These are phyloP conservation scores for Siniperca chuatsi DNA, from an alignment of 2,113 vertebrate genomes.

Conservation along the genomic window DNA sequence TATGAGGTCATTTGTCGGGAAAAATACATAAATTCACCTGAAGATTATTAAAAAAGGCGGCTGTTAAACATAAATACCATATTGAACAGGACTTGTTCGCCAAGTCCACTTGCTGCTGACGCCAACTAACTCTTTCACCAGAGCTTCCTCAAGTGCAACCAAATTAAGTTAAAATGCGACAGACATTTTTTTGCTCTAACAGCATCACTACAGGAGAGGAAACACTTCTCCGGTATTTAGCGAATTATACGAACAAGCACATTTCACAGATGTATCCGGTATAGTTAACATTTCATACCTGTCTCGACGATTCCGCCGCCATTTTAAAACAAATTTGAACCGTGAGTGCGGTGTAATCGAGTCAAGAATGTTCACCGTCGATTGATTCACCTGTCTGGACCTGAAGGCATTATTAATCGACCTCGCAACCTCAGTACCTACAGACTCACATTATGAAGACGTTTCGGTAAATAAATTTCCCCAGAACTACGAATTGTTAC, in stretches of 20 bases:
- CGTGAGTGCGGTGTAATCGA: slow-evolving; percentile 75
- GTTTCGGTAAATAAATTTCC: too few species aligned
- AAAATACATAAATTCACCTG: neutral
- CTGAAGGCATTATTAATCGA: slow-evolving; percentile 76
- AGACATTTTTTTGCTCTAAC: neutral
- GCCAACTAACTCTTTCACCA: slow-evolving; percentile 36
- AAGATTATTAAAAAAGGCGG: neutral
- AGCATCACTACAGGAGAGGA: neutral
- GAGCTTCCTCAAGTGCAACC: slow-evolving; percentile 58
- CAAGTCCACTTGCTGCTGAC: slow-evolving; percentile 51
- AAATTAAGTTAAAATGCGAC: neutral
- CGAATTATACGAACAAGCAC: fast-evolving
- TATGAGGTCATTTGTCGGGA: neutral
- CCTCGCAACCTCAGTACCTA: neutral
- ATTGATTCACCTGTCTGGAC: slow-evolving; percentile 80
- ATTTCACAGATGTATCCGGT: slow-evolving; percentile 41
- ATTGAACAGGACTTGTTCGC: slow-evolving; percentile 14
- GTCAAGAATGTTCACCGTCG: slow-evolving; percentile 63
- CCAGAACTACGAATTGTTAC: too few species aligned
- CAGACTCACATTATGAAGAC: fast-evolving
- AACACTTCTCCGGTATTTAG: neutral
- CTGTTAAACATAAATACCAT: neutral
- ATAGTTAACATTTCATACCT: slow-evolving; percentile 73
- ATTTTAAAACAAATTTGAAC: slow-evolving; percentile 84
- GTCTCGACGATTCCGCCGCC: slow-evolving; percentile 80